Evolutionary conservation across 2,113 vertebrate species (phyloP).

Genomic region (Ageneiosus marmoratus): DNA sequence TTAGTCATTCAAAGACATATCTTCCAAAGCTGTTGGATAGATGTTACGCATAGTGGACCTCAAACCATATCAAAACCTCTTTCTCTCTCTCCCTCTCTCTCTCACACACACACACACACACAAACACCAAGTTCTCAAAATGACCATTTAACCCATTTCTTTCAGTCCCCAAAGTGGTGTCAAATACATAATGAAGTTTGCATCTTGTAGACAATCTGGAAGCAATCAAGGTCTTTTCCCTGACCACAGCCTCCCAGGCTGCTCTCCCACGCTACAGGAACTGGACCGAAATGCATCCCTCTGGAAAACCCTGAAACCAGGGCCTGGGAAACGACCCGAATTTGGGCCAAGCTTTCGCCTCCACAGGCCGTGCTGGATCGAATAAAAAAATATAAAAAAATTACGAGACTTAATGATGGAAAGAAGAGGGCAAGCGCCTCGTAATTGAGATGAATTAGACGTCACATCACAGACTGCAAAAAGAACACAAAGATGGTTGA

Average conservation of each 20-base stretch:
- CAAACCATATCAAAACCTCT: slow-evolving; percentile 4
- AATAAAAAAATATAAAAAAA: slow-evolving; percentile 19
- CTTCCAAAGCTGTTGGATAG: slow-evolving; percentile 41
- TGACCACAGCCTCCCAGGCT: slow-evolving; percentile 62
- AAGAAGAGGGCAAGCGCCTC: neutral
- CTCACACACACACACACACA: neutral
- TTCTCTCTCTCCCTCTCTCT: neutral
- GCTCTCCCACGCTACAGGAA: slow-evolving; percentile 70
- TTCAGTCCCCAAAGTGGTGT: slow-evolving; percentile 27
- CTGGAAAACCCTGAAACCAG: slow-evolving; percentile 53
- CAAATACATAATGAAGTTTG: slow-evolving; percentile 28
- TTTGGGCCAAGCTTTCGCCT: slow-evolving; percentile 40
- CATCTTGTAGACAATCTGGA: slow-evolving; percentile 69
- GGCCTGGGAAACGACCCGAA: slow-evolving; percentile 69
- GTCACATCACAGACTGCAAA: neutral
- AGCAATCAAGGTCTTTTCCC: slow-evolving; percentile 69
- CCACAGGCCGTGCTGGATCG: slow-evolving; percentile 38
- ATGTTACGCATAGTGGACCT: neutral
- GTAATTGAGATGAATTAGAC: slow-evolving; percentile 28
- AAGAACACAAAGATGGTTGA: neutral
- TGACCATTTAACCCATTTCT: slow-evolving; percentile 28
- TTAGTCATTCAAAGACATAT: neutral
- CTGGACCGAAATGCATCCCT: slow-evolving; percentile 63
- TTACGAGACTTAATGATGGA: neutral
- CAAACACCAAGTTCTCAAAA: neutral